phyloP scores from a whole-genome alignment of 2,797 vertebrate species.

The Macroramphosus scolopax region DNA sequence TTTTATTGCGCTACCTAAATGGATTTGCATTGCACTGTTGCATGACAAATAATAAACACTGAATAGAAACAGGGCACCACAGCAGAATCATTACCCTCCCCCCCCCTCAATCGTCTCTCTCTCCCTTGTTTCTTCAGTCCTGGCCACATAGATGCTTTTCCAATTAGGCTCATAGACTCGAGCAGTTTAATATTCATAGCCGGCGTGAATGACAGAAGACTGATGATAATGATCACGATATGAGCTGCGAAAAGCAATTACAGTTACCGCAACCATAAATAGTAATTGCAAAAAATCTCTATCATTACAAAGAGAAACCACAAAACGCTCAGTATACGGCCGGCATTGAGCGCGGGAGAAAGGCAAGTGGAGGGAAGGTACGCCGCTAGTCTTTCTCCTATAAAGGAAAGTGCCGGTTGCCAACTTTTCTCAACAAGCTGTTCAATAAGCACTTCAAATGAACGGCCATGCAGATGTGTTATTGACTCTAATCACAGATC shows the following conservation, averaged over 20 bases:
- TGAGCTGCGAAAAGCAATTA: constrained; percentile 68
- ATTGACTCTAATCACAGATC: constrained; percentile 63
- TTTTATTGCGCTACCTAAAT: constrained; percentile 61
- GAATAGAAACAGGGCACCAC: constrained; percentile 62
- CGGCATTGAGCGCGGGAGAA: constrained; percentile 10
- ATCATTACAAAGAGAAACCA: constrained; percentile 58
- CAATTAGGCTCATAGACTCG: constrained; percentile 56
- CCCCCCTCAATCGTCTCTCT: constrained; percentile 39
- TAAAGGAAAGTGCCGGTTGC: constrained; percentile 46
- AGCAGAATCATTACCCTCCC: constrained; percentile 30
- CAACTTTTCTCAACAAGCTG: constrained; percentile 58
- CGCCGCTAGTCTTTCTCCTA: constrained; percentile 21
- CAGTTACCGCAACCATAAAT: constrained; percentile 65
- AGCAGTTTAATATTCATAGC: constrained; percentile 65
- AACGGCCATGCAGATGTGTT: constrained; percentile 58
- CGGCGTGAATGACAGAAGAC: constrained; percentile 61
- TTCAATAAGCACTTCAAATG: constrained; percentile 63
- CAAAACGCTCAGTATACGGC: constrained; percentile 41
- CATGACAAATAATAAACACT: constrained; percentile 59
- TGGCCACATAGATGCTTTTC: constrained; percentile 58
- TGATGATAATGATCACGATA: constrained; percentile 72
- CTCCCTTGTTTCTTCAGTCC: constrained; percentile 39
- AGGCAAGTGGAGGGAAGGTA: constrained; percentile 6
- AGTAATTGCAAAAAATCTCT: constrained; percentile 59
- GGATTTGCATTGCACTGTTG: constrained; percentile 56